phyloP scores from a whole-genome alignment of 1,140 invertebrate species.

The Temnothorax longispinosus region DNA sequence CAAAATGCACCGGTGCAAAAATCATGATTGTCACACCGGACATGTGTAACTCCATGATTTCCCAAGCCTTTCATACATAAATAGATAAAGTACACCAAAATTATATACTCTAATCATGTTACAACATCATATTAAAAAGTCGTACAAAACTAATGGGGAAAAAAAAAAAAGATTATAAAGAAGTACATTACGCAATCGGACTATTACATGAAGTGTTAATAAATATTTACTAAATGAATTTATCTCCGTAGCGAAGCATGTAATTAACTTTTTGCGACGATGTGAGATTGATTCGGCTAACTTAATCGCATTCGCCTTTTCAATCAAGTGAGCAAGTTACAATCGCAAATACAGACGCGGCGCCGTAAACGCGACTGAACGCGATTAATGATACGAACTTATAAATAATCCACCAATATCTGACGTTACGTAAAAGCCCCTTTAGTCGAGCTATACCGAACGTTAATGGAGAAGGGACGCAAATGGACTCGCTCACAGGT shows the following conservation, averaged over 20 bases:
- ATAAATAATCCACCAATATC: constrained; percentile 75
- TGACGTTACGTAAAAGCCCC: constrained; percentile 61
- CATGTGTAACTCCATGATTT: neutral
- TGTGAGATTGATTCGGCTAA: neutral
- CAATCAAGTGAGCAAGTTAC: neutral
- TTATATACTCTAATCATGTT: neutral
- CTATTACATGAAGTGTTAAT: neutral
- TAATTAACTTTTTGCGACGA: constrained; percentile 12
- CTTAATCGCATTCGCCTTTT: constrained; percentile 24
- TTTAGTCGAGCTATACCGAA: constrained; percentile 55
- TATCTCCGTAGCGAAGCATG: neutral
- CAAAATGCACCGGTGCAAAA: constrained; percentile 3
- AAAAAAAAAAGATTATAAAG: neutral
- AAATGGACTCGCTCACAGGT: neutral
- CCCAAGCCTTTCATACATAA: neutral
- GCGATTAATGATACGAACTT: constrained; percentile 77
- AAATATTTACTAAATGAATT: constrained; percentile 17
- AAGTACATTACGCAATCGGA: neutral
- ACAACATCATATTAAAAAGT: neutral
- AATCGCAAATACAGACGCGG: neutral
- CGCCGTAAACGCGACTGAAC: constrained; percentile 58
- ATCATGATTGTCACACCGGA: constrained; percentile 6
- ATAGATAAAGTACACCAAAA: neutral
- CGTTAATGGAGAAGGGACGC: constrained; percentile 50
- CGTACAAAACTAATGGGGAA: neutral